Evolutionary conservation across 1,140 invertebrate species (phyloP).

Genomic region (Eriocheir sinensis): DNA sequence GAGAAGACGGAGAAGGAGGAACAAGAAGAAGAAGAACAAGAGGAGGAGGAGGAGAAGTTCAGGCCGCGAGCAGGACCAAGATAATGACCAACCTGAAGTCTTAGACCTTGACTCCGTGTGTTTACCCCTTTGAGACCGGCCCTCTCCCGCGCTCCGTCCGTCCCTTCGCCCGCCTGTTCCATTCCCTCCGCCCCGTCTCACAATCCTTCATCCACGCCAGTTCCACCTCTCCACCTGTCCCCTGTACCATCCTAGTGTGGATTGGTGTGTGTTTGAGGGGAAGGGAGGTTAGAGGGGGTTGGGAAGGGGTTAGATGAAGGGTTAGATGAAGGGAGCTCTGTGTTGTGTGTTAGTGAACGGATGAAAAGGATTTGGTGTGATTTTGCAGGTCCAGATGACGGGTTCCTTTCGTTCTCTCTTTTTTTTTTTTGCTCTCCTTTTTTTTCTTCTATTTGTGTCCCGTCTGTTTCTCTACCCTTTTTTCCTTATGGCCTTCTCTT

Average conservation of each 20-base stretch:
- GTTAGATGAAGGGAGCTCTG: not conserved
- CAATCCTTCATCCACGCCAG: not conserved
- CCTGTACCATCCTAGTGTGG: not conserved
- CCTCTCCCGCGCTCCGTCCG: not conserved
- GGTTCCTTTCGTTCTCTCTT: too few species aligned
- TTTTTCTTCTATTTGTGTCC: too few species aligned
- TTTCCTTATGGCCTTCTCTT: too few species aligned
- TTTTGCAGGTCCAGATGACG: slow-evolving; percentile 33
- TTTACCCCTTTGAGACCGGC: slow-evolving; percentile 59
- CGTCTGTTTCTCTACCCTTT: too few species aligned
- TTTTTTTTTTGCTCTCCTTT: too few species aligned
- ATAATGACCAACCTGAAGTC: slow-evolving; percentile 62
- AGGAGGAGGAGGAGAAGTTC: slow-evolving; percentile 15
- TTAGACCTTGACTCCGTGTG: slow-evolving; percentile 64
- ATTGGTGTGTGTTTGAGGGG: not conserved
- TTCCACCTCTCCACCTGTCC: not conserved
- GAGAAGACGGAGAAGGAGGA: not conserved
- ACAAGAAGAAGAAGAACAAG: not conserved
- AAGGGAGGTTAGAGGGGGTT: not conserved
- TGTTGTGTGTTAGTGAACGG: slow-evolving; percentile 33
- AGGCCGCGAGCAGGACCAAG: slow-evolving; percentile 32
- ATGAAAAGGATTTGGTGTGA: not conserved
- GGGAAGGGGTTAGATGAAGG: not conserved
- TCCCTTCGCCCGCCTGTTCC: not conserved
- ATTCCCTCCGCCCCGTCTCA: not conserved